Percentiles rank a stretch among this genome's conserved stretches.
These are phyloP conservation scores for Leptogaster cylindrica DNA, from an alignment of 2,888 invertebrate genomes.

Conservation along the genomic window DNA sequence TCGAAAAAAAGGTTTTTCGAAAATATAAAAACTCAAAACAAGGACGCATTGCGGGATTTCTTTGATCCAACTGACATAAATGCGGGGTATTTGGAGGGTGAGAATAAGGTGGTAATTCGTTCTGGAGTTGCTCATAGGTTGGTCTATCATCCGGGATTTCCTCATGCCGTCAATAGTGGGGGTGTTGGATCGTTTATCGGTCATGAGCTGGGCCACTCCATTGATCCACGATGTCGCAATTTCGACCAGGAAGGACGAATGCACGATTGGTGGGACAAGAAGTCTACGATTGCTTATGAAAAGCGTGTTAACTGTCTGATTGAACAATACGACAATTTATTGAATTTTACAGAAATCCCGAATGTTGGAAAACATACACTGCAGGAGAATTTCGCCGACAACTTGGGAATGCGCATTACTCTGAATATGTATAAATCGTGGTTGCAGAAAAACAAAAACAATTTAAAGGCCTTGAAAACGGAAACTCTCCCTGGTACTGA, in stretches of 20 bases:
- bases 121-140: constrained; percentile 5
- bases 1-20: not conserved
- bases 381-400: constrained; percentile 38
- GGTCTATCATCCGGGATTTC: constrained; percentile 18
- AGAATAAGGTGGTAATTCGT: constrained; percentile 17
- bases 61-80: constrained; percentile 28
- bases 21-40: constrained; percentile 1
- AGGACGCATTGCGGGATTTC: not conserved
- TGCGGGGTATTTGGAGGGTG: constrained; percentile 18
- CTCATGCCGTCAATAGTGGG: constrained; percentile 17
- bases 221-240: constrained; percentile 22
- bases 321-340: constrained; percentile 23
- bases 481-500: not conserved
- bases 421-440: constrained; percentile 10
- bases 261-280: constrained; percentile 5
- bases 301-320: not conserved
- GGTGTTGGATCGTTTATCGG: constrained; percentile 31
- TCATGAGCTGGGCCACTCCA: constrained; percentile 37
- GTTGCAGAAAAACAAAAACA: not conserved
- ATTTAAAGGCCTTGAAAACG: not conserved
- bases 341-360: not conserved
- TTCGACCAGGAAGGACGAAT: not conserved
- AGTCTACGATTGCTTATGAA: not conserved
- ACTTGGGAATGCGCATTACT: constrained; percentile 18
- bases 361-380: constrained; percentile 8